Conservation (phyloP, 2,888 invertebrate genomes). For the Deladenus siricidicola region DNA sequence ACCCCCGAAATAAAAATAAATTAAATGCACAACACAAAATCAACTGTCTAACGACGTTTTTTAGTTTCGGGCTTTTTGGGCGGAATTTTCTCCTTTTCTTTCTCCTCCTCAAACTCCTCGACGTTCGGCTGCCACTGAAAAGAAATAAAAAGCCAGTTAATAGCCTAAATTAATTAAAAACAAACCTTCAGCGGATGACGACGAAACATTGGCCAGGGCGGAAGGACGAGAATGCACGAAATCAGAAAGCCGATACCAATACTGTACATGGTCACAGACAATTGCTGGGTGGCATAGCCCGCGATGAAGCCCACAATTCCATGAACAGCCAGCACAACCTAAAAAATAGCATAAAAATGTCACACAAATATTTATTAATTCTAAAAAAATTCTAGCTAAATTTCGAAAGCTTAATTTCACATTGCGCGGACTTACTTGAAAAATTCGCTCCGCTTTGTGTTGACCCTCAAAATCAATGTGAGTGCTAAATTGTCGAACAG, state of each 20-base stretch:
- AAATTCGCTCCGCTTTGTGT: constrained; percentile 42
- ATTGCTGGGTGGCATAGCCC: constrained; percentile 40
- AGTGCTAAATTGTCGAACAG: constrained; percentile 33
- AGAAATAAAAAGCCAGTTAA: neutral
- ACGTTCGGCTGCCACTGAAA: constrained; percentile 26
- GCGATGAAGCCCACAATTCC: constrained; percentile 44
- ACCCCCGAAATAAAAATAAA: neutral
- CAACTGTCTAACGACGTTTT: constrained; percentile 14
- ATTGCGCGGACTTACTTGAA: constrained; percentile 42
- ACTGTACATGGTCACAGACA: constrained; percentile 29
- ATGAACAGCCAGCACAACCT: constrained; percentile 42
- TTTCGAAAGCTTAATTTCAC: neutral
- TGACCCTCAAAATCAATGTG: constrained; percentile 49
- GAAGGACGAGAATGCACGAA: constrained; percentile 42
- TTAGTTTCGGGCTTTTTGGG: constrained; percentile 12
- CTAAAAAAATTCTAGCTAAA: neutral
- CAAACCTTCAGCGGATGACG: constrained; percentile 34
- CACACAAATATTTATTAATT: neutral
- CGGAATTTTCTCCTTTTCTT: neutral
- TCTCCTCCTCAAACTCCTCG: neutral
- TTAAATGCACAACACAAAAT: neutral
- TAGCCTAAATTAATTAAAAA: neutral
- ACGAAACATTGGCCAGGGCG: constrained; percentile 50
- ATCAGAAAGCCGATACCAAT: constrained; percentile 37
- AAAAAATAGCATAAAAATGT: constrained; percentile 4